These are phyloP conservation scores for Ambastaia sidthimunki DNA, from an alignment of 2,797 vertebrate genomes.

Conservation along the genomic window DNA sequence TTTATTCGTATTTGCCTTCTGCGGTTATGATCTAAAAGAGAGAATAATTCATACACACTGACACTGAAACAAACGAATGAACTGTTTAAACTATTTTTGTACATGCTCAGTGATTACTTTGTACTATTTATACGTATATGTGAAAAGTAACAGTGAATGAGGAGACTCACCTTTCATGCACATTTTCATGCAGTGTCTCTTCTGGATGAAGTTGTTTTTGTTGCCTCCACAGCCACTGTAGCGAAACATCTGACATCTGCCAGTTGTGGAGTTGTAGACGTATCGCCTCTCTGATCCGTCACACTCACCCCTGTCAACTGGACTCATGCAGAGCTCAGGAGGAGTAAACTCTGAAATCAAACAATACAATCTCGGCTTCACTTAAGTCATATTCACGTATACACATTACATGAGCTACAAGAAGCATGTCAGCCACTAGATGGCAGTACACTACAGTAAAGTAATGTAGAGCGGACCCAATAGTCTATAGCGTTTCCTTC, in stretches of 20 bases:
- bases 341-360: conserved; percentile 62
- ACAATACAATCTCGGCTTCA: neutral
- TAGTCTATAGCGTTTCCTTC: too few species aligned
- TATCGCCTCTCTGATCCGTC: conserved; percentile 73
- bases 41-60: conserved; percentile 15
- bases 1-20: conserved; percentile 70
- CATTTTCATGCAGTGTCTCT: conserved; percentile 75
- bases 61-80: neutral
- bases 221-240: conserved; percentile 92
- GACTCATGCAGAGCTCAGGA: conserved; percentile 72
- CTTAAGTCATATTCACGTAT: neutral
- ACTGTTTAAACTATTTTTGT: neutral
- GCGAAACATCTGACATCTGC: conserved; percentile 78
- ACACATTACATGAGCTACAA: neutral
- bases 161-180: conserved; percentile 79
- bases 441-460: conserved; percentile 14
- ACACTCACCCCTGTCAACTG: conserved; percentile 79
- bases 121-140: conserved; percentile 37
- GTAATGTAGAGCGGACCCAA: neutral
- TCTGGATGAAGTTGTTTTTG: conserved; percentile 84
- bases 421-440: neutral
- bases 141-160: conserved; percentile 53
- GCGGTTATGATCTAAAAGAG: conserved; percentile 60
- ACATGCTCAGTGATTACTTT: neutral
- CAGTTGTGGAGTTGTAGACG: conserved; percentile 74